Conservation (phyloP, 1,140 invertebrate species). For the Drosophila bifasciata region DNA sequence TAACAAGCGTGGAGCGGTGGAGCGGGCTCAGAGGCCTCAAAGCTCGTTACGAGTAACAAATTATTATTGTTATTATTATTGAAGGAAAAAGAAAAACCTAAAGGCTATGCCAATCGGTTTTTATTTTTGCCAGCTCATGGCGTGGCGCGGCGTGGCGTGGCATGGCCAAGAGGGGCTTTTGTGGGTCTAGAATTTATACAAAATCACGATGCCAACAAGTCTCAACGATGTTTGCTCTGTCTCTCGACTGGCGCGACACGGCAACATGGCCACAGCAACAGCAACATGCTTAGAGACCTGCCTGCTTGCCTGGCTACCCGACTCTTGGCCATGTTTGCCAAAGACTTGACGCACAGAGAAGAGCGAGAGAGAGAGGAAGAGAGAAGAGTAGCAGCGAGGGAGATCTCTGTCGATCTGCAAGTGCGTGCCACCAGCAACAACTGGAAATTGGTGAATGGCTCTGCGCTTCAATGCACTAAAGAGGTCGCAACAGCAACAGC, state of each 20-base stretch:
- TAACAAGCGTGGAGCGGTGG: constrained; percentile 72
- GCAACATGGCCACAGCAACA: constrained; percentile 5
- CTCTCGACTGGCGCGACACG: constrained; percentile 41
- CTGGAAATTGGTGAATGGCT: constrained; percentile 71
- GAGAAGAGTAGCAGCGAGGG: constrained; percentile 5
- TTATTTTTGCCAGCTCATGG: constrained; percentile 65
- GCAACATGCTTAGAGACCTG: constrained; percentile 27
- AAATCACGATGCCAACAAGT: constrained; percentile 80
- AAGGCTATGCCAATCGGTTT: constrained; percentile 18
- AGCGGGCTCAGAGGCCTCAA: constrained; percentile 51
- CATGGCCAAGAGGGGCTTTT: too few species aligned
- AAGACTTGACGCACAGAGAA: constrained; percentile 60
- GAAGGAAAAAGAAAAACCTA: constrained; percentile 30
- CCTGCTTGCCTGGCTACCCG: neutral
- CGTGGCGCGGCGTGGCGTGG: constrained; percentile 4
- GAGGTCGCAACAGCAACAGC: constrained; percentile 45
- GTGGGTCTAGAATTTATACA: constrained; percentile 65
- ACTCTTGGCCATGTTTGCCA: constrained; percentile 63
- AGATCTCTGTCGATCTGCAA: constrained; percentile 18
- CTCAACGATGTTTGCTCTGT: constrained; percentile 77
- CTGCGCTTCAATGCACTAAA: constrained; percentile 76
- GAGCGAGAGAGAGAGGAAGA: neutral
- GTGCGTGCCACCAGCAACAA: constrained; percentile 5
- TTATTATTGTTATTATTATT: constrained; percentile 64
- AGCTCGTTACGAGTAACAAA: constrained; percentile 77